Evolutionary conservation across 2,888 invertebrate genomes (phyloP).

Genomic region (Tetramorium bicarinatum): DNA sequence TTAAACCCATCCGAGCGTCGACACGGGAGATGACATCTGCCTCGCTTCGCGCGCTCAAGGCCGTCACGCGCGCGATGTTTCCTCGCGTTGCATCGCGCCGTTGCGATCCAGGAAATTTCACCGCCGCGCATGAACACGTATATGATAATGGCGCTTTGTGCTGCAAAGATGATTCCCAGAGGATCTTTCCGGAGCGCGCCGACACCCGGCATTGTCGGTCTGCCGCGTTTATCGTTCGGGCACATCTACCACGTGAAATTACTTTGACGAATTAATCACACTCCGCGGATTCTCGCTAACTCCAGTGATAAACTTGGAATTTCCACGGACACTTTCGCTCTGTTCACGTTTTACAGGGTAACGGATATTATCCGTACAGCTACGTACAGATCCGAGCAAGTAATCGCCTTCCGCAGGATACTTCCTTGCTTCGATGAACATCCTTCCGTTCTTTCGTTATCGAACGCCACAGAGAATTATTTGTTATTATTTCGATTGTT

Average conservation of each 20-base stretch:
- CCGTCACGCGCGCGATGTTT: constrained; percentile 50
- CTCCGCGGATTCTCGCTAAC: constrained; percentile 23
- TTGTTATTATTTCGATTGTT: constrained; percentile 46
- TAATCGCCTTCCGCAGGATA: constrained; percentile 2
- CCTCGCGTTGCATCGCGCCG: constrained; percentile 23
- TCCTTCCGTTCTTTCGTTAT: constrained; percentile 20
- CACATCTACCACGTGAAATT: constrained; percentile 55
- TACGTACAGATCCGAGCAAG: constrained; percentile 3
- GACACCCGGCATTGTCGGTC: constrained; percentile 38
- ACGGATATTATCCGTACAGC: not conserved
- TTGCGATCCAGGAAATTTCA: constrained; percentile 50
- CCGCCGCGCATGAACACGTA: constrained; percentile 39
- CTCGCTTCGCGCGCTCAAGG: constrained; percentile 36
- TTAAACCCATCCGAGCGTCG: constrained; percentile 45
- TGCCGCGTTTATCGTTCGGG: constrained; percentile 55
- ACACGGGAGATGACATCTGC: constrained; percentile 51
- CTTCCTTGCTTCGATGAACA: not conserved
- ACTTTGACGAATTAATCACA: constrained; percentile 63
- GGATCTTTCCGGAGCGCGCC: constrained; percentile 42
- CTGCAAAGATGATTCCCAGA: constrained; percentile 59
- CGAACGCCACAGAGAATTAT: constrained; percentile 26
- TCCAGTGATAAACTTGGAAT: constrained; percentile 40
- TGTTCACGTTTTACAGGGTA: not conserved
- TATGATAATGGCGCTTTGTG: constrained; percentile 63
- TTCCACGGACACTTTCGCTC: constrained; percentile 19